Evolutionary conservation across 2,888 invertebrate species (phyloP), one percentile per base, ranked within the genome.

Genomic region (Drosophila mercatorum): DNA sequence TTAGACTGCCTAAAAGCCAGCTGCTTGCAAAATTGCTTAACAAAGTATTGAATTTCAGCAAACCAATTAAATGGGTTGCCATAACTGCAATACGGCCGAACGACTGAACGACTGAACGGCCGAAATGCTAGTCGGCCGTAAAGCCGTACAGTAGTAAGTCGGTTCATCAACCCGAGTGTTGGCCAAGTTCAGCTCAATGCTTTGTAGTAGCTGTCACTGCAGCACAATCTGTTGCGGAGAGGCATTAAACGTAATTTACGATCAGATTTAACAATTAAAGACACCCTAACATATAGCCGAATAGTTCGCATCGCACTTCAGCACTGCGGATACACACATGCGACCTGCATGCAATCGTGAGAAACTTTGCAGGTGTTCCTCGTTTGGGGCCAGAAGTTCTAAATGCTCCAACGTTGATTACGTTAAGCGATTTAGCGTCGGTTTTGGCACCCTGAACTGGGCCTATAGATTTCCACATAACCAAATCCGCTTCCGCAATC

Each of bases 401-500:
- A 73, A 69, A 74, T 53, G 74, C 65, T 44, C 55, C 43, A 55
- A 65, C 60, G 80, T 79, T 80, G 78, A 79, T 79, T 79, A 79
- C 78, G 83, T 68, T 86, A 86, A 88, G 84, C 89, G 89, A 85
- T 83, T 88, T 83, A 83, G 83, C 68, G 68, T 62, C 53, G 59
- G 65, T 62, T 68, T 51, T 63, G 53, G 59, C 76, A 64, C 67
- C 62, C 66, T 47, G 38, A 34, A 56, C 41, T 49, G 67, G 65
- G 71, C 53, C 72, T 80, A 78, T 83, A 82, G 88, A 85, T 83
- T 85, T 89, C 73, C 84, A 81, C 80, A 75, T 81, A 83, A 80
- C 89, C 84, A 83, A 84, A 84, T 84, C 84, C 89, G 84, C 84
- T 84, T 84, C 89, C 84, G 84, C 84, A 84, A 84, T 84, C 84